Base-by-base conservation (phyloP, 2,888 invertebrate genomes). In the Chrysolina americana region DNA sequence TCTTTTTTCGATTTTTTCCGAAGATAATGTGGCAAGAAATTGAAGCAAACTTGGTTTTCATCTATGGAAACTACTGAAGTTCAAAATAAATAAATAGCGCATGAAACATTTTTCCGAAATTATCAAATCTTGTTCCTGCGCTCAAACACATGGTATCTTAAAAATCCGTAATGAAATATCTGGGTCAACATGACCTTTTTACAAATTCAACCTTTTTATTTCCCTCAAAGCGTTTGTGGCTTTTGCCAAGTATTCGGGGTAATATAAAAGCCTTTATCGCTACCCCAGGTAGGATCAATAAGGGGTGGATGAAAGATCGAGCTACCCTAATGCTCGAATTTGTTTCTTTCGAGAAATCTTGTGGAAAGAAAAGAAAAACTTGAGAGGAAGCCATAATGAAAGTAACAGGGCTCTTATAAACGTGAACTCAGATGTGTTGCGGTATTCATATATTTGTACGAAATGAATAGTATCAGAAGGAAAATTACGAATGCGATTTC, bases 191-290 rank as follows among this genome's bases (percentile, higher is more conserved):
- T 19, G 59, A 36, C 28, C 19, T 36, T 36, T 28, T 28, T 59
- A 19, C 15, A 41, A 10, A 65, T 11, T 65, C 47, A 23, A 65
- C 48, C 65, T 21, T 66, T 66, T 66, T 50, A 66, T 66, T 66
- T 50, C 36, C 11, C 36, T 62, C 44, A 13, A 44, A 21, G 69
- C 21, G 19, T 41, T 59, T 41, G 21, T 50, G 36, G 19, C 63
- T 48, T 15, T 41, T 41, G 47, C 41, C 48, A 53, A 50, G 59
- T 41, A 63, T 69, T 69, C 36, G 28, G 41, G 62, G 69, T 41
- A 21, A 47, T 63, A 69, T 68, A 69, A 69, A 69, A 53, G 59
- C 66, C 66, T 50, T 66, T 66, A 66, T 50, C 23, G 50, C 50
- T 28, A 66, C 19, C 50, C 50, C 66, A 66, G 50, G 48, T 50